Base-by-base conservation (phyloP, 2,888 invertebrate genomes). In the Exocentrus adspersus region DNA sequence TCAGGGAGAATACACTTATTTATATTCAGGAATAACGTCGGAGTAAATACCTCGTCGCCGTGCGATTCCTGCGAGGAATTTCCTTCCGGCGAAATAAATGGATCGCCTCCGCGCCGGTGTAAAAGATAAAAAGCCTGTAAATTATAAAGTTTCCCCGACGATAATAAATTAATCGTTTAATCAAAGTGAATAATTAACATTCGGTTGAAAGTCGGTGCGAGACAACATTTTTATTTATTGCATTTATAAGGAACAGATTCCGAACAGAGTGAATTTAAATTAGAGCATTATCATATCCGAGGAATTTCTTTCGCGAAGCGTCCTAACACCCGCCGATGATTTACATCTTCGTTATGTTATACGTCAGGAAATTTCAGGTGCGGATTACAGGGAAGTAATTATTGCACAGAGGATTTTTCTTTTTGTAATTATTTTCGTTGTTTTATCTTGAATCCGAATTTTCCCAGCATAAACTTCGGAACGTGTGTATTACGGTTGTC, bases 121-220 rank as follows among this genome's bases (percentile, higher is more conserved):
- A 20, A 60, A 46, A 43, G 61, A 54, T 52, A 61, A 61, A 48
- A 54, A 51, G 28, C 52, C 28, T 51, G 52, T 52, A 54, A 61
- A 61, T 61, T 56, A 45, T 48, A 53, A 61, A 52, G 28, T 61
- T 54, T 56, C 46, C n/a, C 24, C 28, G 21, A 17, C 30, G 54
- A 32, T 50, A 48, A 48, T 54, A 61, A 61, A 61, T 61, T 61
- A 45, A 52, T 54, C 41, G 61, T 61, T 61, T 48, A 61, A 54
- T 54, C 48, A 61, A 46, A 50, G 41, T 41, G 52, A 48, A 61
- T 61, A 61, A 61, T 61, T 61, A 61, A 54, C 61, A 54, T 54
- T 60, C 53, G 45, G 48, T 28, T 41, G 48, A 41, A 52, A 41
- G 42, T 21, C 19, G 32, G 54, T 41, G 42, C 50, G 56, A 37